Conservation (phyloP, 2,113 vertebrate species). For the Neoarius graeffei region DNA sequence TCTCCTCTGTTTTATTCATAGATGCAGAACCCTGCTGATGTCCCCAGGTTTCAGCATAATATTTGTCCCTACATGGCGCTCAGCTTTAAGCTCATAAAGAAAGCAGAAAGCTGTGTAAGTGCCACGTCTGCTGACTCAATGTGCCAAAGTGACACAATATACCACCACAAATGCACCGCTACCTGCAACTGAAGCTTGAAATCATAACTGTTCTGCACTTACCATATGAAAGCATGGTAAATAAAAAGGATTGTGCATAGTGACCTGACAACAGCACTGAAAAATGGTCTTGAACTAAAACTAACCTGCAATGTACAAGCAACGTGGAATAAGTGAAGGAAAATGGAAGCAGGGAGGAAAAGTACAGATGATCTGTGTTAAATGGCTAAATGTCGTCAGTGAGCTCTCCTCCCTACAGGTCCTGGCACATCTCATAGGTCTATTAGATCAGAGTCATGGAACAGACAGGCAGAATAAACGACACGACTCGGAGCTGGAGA, state of each 20-base stretch:
- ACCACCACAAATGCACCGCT: neutral
- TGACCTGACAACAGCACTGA: neutral
- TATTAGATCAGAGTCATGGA: conserved; percentile 49
- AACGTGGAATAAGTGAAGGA: neutral
- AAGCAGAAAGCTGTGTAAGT: neutral
- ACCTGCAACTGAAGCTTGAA: neutral
- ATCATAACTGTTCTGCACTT: neutral
- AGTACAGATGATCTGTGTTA: conserved; percentile 32
- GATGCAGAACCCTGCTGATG: conserved; percentile 39
- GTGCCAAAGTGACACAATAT: neutral
- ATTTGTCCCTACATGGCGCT: conserved; percentile 21
- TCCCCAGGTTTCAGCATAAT: conserved; percentile 40
- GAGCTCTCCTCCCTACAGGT: conserved; percentile 29
- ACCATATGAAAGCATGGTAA: conserved; percentile 8
- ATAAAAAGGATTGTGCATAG: neutral
- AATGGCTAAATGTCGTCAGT: conserved; percentile 34
- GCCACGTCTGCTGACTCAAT: neutral
- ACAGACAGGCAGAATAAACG: conserved; percentile 41
- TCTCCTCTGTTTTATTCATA: conserved; percentile 39
- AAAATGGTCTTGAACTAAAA: neutral
- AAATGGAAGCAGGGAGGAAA: conserved; percentile 43
- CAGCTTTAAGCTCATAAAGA: neutral
- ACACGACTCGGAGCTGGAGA: conserved; percentile 39
- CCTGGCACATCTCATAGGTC: conserved; percentile 40
- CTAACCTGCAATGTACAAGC: neutral